Evolutionary conservation across 1,140 invertebrate genomes (phyloP), one percentile per base, ranked within the genome.

Genomic region (Drosophila sproati): DNA sequence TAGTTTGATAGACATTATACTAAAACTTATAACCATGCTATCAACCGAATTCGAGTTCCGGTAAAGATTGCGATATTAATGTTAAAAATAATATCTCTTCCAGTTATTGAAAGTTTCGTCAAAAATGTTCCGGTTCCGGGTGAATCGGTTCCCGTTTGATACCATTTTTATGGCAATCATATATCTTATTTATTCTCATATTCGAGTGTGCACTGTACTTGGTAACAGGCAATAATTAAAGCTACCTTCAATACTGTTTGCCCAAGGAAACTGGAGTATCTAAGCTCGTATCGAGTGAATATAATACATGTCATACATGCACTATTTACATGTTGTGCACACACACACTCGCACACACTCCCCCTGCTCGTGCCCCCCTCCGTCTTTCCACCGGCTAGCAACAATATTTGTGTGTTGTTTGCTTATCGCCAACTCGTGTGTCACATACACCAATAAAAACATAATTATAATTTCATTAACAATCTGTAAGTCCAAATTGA

Each of bases 391-490:
- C 29, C 37, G 31, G 10, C 56, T 4, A 20, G 28, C 39, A 10
- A 10, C 10, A 2, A 8, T 41, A 8, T 41, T 10, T 41, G 39
- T 41, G 39, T 43, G 3, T 10, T n/a, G 50, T 31, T 37, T 32
- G 43, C 52, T 39, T 52, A 61, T 54, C 48, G 59, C 57, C n/a
- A 6, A n/a, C 31, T 35, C 37, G 47, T 31, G n/a, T 28, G 32
- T 10, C 60, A 8, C n/a, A 35, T 37, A 39, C 54, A 69, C 51
- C 80, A 74, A 63, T 80, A 78, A 69, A 86, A 81, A 74, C 78
- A 89, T 89, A 89, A 89, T 89, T 89, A 89, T 79, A 89, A 69
- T 81, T 89, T 89, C 87, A 89, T 89, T 89, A 89, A 81, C 85
- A 90, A 90, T 89, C 74, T 78, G 78, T 89, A 89, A 85, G 80